Evolutionary conservation across 2,888 invertebrate species (phyloP).

Genomic region (Epirrita christyi): DNA sequence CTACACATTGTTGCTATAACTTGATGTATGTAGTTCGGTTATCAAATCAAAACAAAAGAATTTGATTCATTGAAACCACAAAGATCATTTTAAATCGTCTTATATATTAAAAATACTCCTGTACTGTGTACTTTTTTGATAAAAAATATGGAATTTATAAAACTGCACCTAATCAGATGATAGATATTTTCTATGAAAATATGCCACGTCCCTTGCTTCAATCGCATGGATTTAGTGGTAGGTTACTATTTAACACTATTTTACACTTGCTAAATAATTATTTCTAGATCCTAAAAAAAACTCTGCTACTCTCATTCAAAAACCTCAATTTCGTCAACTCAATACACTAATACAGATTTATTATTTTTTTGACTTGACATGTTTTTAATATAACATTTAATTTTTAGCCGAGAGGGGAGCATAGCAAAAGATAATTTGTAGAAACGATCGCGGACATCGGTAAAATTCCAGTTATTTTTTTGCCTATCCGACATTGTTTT

Average conservation of each 20-base stretch:
- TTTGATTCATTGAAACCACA: too few species aligned
- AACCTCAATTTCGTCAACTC: constrained; percentile 31
- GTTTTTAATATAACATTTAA: constrained; percentile 75
- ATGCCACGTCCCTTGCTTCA: constrained; percentile 44
- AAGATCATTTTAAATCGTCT: too few species aligned
- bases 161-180: constrained; percentile 54
- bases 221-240: constrained; percentile 44
- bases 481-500: constrained; percentile 48
- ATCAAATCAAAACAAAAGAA: too few species aligned
- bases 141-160: constrained; percentile 43
- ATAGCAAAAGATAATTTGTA: constrained; percentile 71
- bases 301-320: constrained; percentile 43
- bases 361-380: constrained; percentile 43
- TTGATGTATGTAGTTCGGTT: too few species aligned
- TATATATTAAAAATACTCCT: too few species aligned
- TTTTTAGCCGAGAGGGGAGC: constrained; percentile 84
- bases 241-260: constrained; percentile 52
- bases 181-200: constrained; percentile 37
- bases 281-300: constrained; percentile 44
- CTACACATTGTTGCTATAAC: too few species aligned
- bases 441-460: constrained; percentile 70
- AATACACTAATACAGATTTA: constrained; percentile 49
- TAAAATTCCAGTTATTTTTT: constrained; percentile 63
- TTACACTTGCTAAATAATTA: constrained; percentile 52
- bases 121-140: too few species aligned